Conservation (phyloP, 1,140 invertebrate genomes). For the Drosophila grimshawi region DNA sequence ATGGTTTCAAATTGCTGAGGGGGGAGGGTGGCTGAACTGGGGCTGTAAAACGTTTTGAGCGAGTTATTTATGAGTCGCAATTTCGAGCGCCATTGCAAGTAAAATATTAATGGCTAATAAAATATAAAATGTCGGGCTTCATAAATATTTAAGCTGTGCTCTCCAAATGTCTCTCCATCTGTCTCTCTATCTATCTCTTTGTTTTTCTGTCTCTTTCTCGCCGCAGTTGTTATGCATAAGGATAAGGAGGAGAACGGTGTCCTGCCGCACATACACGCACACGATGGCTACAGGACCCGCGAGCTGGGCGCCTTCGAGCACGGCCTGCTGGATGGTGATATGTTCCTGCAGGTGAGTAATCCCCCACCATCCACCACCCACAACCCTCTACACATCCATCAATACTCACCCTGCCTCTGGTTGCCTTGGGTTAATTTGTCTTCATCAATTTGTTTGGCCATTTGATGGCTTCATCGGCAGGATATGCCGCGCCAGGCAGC, state of each 20-base stretch:
- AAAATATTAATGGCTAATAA: conserved; percentile 77
- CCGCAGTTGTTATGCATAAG: conserved; percentile 96
- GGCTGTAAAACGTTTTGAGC: conserved; percentile 64
- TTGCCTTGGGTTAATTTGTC: conserved; percentile 56
- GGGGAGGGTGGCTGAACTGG: background rate
- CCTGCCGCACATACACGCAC: conserved; percentile 86
- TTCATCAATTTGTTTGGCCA: conserved; percentile 74
- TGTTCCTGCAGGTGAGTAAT: conserved; percentile 94
- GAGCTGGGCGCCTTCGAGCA: conserved; percentile 95
- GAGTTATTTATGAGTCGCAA: conserved; percentile 63
- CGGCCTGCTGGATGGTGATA: conserved; percentile 95
- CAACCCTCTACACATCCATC: background rate
- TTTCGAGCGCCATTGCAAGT: conserved; percentile 30
- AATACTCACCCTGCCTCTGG: background rate
- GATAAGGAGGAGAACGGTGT: conserved; percentile 92
- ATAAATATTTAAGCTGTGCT: conserved; percentile 50
- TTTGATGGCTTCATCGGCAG: conserved; percentile 66
- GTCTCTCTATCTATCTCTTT: conserved; percentile 7
- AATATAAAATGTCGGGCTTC: conserved; percentile 55
- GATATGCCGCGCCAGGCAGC: conserved; percentile 36
- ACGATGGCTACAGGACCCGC: conserved; percentile 88
- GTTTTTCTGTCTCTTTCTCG: conserved; percentile 16
- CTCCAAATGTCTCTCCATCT: background rate
- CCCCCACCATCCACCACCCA: background rate
- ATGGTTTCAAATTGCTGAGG: conserved; percentile 53